Conservation (phyloP, 2,797 vertebrate species). For the Coregonus sp. region DNA sequence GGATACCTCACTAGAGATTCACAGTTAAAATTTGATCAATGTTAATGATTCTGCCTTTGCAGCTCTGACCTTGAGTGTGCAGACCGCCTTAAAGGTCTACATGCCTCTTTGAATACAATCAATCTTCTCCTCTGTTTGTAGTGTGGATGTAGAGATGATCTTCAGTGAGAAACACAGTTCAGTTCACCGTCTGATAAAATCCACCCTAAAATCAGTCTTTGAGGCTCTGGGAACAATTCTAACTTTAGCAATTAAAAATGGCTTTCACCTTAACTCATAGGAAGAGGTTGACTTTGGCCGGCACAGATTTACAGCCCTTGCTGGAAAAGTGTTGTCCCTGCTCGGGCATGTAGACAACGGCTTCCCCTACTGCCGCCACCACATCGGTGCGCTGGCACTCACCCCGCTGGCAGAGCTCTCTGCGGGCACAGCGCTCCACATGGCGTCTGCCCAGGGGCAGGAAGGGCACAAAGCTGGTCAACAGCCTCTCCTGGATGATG, state of each 20-base stretch:
- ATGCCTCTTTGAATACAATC: neutral
- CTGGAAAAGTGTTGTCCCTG: constrained; percentile 84
- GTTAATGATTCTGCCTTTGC: neutral
- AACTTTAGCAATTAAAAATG: neutral
- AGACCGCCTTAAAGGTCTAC: neutral
- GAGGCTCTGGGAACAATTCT: neutral
- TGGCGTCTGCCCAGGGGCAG: constrained; percentile 76
- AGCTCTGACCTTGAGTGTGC: neutral
- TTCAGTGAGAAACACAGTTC: neutral
- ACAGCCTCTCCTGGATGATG: constrained; percentile 81
- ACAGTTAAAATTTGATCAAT: neutral
- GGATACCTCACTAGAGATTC: neutral
- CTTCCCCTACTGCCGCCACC: constrained; percentile 77
- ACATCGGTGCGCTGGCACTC: constrained; percentile 66
- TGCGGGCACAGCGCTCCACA: constrained; percentile 81
- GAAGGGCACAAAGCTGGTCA: constrained; percentile 88
- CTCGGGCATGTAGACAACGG: constrained; percentile 80
- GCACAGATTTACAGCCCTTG: constrained; percentile 85
- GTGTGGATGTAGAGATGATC: neutral
- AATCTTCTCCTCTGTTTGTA: neutral
- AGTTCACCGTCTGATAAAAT: neutral
- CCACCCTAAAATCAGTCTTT: neutral
- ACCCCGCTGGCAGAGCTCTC: constrained; percentile 82
- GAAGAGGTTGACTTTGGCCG: constrained; percentile 84
- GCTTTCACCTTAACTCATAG: constrained; percentile 68